These are phyloP conservation scores for Acrocephalus scirpaceus DNA, from an alignment of 2,797 vertebrate genomes.

Conservation along the genomic window DNA sequence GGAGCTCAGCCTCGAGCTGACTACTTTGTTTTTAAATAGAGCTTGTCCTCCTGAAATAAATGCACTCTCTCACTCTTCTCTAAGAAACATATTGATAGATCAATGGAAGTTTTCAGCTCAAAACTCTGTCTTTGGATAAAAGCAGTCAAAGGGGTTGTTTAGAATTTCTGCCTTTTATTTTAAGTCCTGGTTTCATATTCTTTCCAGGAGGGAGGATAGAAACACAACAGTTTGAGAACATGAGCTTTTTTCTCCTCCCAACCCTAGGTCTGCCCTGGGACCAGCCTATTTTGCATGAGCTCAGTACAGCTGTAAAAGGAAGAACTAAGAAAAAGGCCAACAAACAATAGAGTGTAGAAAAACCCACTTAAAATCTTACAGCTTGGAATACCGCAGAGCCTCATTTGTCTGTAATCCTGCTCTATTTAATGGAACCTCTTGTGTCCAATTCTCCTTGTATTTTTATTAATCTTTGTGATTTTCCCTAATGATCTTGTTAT, in stretches of 20 bases:
- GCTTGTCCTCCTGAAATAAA: slow-evolving; percentile 8
- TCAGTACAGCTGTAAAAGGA: background rate
- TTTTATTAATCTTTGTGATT: slow-evolving; percentile 51
- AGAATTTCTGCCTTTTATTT: slow-evolving; percentile 50
- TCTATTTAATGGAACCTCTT: background rate
- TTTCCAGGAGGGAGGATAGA: slow-evolving; percentile 26
- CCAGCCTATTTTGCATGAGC: background rate
- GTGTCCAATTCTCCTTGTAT: background rate
- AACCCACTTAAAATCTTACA: background rate
- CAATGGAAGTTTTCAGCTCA: slow-evolving; percentile 16
- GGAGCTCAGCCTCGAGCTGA: background rate
- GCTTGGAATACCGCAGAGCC: background rate
- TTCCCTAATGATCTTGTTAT: slow-evolving; percentile 12
- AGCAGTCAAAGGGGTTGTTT: background rate
- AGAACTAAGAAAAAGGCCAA: background rate
- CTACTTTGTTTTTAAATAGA: background rate
- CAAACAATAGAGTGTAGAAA: background rate
- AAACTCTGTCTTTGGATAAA: slow-evolving; percentile 38
- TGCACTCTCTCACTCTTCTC: background rate
- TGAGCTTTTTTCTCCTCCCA: background rate
- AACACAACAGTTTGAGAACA: background rate
- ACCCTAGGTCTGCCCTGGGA: background rate
- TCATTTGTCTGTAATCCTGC: background rate
- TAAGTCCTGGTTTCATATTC: slow-evolving; percentile 26
- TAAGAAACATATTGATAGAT: background rate